These are phyloP conservation scores for Scomber colias DNA, from an alignment of 2,113 vertebrate genomes.

Conservation along the genomic window DNA sequence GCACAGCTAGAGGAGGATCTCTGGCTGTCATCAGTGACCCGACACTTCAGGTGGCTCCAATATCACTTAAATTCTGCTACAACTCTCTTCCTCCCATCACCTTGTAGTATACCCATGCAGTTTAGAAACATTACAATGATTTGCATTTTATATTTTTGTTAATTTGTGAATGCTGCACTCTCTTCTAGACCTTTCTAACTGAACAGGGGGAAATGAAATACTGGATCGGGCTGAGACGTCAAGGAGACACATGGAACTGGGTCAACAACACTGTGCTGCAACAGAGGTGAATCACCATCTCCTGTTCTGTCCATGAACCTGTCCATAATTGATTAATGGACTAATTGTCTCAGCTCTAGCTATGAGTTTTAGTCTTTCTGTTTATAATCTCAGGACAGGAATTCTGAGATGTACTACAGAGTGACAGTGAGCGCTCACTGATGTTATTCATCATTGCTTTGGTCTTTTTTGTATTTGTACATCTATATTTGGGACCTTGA, in stretches of 20 bases:
- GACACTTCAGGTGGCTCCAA: slow-evolving; percentile 65
- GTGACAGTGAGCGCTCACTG: too few relatives aligned
- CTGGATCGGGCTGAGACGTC: slow-evolving; percentile 73
- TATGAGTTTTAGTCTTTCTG: too few relatives aligned
- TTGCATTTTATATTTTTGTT: not conserved
- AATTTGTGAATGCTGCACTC: not conserved
- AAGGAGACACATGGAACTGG: slow-evolving; percentile 72
- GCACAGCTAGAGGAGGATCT: slow-evolving; percentile 61
- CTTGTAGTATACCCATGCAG: not conserved
- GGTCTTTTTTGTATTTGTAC: too few relatives aligned
- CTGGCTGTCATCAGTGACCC: slow-evolving; percentile 71
- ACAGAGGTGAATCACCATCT: slow-evolving; percentile 59
- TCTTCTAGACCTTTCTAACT: slow-evolving; percentile 73
- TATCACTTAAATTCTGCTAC: not conserved
- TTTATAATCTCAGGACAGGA: too few relatives aligned
- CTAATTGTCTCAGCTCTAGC: too few relatives aligned
- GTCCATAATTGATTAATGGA: too few relatives aligned
- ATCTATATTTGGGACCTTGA: too few relatives aligned
- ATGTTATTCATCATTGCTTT: too few relatives aligned
- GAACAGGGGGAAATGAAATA: slow-evolving; percentile 36
- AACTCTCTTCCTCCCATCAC: not conserved
- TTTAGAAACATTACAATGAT: not conserved
- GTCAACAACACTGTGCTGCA: slow-evolving; percentile 45
- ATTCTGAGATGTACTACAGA: too few relatives aligned
- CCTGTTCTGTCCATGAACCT: too few relatives aligned